Base-by-base conservation (phyloP, 2,797 vertebrate genomes). In the Takifugu rubripes region DNA sequence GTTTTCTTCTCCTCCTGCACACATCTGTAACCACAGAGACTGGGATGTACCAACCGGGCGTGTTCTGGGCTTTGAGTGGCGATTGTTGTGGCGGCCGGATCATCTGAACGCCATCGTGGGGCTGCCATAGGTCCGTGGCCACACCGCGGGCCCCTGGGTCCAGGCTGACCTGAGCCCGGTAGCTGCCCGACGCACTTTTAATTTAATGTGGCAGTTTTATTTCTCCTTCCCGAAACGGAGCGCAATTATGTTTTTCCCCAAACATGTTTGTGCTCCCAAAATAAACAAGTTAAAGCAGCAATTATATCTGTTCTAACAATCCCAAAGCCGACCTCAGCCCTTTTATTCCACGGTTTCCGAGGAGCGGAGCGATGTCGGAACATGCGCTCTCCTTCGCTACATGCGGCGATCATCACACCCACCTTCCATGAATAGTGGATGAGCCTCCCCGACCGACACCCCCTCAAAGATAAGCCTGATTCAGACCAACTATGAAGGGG, bases 391-490 rank as follows among this genome's bases (percentile, higher is more conserved):
- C 11, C 36, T 14, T 14, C 36, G 12, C 36, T 40, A 3, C 36
- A 14, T 40, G 36, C 36, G 3, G 36, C 3, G 36, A 40, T 40
- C 36, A 40, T 40, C 36, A 8, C 36, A 40, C 11, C 36, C 36
- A 40, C 36, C 36, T 40, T 40, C 36, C 36, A 78, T 84, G 53
- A 86, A 80, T 78, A 72, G 43, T 83, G 59, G 25, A 81, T 81
- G 80, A 79, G 69, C n/a, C 48, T 55, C 63, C 69, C 58, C 69
- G 63, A 77, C 77, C 79, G 77, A 78, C 70, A 72, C 68, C 6
- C 53, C 49, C 68, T 75, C 60, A 56, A 54, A 3, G 58, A 66
- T 21, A 65, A 54, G 36, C 43, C 42, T 26, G 64, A 55, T 66
- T 46, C 6, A 68, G 58, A 66, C 51, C 59, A 69, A 73, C 72